Evolutionary conservation across 2,113 vertebrate genomes (phyloP), one percentile per base, ranked within the genome.

Genomic region (Mastomys natalensis): DNA sequence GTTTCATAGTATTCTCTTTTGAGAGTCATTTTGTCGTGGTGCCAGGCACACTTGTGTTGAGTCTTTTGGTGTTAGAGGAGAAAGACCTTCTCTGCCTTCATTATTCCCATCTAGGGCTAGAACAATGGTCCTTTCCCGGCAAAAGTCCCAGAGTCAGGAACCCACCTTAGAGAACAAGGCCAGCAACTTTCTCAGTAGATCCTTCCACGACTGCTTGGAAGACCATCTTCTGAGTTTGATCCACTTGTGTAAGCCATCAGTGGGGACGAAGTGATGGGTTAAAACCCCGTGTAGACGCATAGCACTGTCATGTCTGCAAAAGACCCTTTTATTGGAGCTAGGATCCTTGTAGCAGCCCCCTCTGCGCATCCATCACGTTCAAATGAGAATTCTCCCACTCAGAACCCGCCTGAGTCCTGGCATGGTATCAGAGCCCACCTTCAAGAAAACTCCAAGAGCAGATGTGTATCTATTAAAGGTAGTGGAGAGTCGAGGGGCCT

Each of bases 151-250:
- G 22, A 77, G 58, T 72, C 4, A 53, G 72, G 77, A 95, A 94
- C 96, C 95, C 96, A 98, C 89, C 97, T 91, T 82, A 95, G 64
- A 86, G 92, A 87, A 90, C 53, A 93, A 95, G 72, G 24, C 62
- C 96, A 95, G 91, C 60, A 62, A 76, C 48, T 90, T 73, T 89
- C 37, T 92, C 1, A 0, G 66, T 29, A 94, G 76, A 92, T 88
- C 66, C 48, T 76, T 90, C 40, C 62, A 22, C 15, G 51, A 15
- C 91, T 91, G 58, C 87, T 91, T 29, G n/a, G 58, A 70, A 74
- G 40, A 94, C 58, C 68, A 34, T 91, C 84, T 72, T 77, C 80
- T 96, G 88, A 85, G 76, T 89, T 82, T 90, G 45, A 86, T 74
- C 72, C 92, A 88, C 70, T 26, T 76, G 29, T 21, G 0, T 74